Conservation (phyloP, 2,797 vertebrate species). For the Acanthurus lineatus region DNA sequence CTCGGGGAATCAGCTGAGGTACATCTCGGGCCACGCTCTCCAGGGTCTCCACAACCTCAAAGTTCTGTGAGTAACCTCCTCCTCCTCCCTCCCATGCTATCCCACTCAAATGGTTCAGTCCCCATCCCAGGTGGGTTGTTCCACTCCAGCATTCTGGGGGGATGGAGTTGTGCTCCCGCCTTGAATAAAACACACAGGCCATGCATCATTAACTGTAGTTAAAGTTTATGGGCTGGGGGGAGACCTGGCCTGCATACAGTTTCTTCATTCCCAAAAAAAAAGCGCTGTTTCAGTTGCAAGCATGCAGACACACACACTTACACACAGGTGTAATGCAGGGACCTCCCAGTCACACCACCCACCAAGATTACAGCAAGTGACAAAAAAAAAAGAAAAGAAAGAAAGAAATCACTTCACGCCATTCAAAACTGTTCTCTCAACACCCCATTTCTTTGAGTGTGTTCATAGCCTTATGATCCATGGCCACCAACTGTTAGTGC, state of each 20-base stretch:
- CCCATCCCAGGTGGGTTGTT: slow-evolving; percentile 60
- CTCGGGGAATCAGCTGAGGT: slow-evolving; percentile 94
- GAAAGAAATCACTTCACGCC: slow-evolving; percentile 37
- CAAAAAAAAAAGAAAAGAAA: slow-evolving; percentile 48
- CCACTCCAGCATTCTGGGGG: slow-evolving; percentile 44
- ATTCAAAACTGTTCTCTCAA: slow-evolving; percentile 62
- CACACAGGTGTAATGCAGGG: slow-evolving; percentile 73
- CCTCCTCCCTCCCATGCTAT: slow-evolving; percentile 24
- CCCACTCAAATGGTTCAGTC: slow-evolving; percentile 42
- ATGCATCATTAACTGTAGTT: slow-evolving; percentile 80
- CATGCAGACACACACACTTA: slow-evolving; percentile 6
- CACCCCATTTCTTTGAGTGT: slow-evolving; percentile 57
- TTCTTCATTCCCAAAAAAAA: slow-evolving; percentile 69
- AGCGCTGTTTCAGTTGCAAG: slow-evolving; percentile 56
- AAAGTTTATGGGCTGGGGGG: slow-evolving; percentile 79
- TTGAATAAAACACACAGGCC: slow-evolving; percentile 76
- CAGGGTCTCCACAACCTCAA: slow-evolving; percentile 94
- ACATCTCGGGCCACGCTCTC: slow-evolving; percentile 91
- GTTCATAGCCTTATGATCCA: slow-evolving; percentile 65
- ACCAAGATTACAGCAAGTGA: slow-evolving; percentile 73
- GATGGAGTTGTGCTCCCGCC: slow-evolving; percentile 52
- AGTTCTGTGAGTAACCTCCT: slow-evolving; percentile 92
- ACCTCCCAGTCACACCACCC: slow-evolving; percentile 77
- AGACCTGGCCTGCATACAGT: slow-evolving; percentile 63
- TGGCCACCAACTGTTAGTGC: slow-evolving; percentile 64